Conservation (phyloP, 1,140 invertebrate species). For the Argopecten irradians region DNA sequence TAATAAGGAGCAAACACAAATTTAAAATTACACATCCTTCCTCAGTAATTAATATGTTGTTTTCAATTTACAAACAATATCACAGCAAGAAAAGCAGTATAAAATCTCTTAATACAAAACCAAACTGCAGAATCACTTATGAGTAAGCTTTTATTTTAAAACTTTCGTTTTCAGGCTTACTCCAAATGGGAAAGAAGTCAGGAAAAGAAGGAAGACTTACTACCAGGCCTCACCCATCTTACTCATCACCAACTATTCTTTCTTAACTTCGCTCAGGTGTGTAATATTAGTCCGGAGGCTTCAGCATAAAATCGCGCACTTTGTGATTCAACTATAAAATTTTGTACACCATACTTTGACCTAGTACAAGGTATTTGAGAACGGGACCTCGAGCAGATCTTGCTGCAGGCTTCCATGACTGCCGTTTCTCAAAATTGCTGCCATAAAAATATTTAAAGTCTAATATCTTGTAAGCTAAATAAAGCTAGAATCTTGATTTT, state of each 20-base stretch:
- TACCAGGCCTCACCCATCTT: slow-evolving; percentile 79
- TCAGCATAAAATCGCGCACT: too few relatives aligned
- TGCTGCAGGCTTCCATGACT: neutral
- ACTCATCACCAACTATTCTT: slow-evolving; percentile 90
- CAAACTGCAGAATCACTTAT: neutral
- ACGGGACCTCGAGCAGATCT: too few relatives aligned
- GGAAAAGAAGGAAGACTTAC: slow-evolving; percentile 63
- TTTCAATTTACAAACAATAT: neutral
- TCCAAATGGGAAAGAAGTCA: slow-evolving; percentile 63
- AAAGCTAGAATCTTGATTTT: too few relatives aligned
- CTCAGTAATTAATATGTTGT: too few relatives aligned
- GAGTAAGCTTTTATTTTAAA: neutral
- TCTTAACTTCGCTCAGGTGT: slow-evolving; percentile 76
- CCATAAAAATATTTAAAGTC: too few relatives aligned
- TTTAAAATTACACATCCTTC: too few relatives aligned
- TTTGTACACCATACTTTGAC: too few relatives aligned
- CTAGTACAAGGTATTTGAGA: too few relatives aligned
- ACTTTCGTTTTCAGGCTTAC: slow-evolving; percentile 66
- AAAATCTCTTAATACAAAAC: neutral
- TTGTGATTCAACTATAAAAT: too few relatives aligned
- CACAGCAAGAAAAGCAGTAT: too few relatives aligned
- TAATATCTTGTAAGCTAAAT: too few relatives aligned
- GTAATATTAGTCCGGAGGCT: too few relatives aligned
- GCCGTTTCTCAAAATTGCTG: neutral
- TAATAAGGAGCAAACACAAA: neutral